Conservation (phyloP, 2,888 invertebrate genomes). For the Chesias legatella region DNA sequence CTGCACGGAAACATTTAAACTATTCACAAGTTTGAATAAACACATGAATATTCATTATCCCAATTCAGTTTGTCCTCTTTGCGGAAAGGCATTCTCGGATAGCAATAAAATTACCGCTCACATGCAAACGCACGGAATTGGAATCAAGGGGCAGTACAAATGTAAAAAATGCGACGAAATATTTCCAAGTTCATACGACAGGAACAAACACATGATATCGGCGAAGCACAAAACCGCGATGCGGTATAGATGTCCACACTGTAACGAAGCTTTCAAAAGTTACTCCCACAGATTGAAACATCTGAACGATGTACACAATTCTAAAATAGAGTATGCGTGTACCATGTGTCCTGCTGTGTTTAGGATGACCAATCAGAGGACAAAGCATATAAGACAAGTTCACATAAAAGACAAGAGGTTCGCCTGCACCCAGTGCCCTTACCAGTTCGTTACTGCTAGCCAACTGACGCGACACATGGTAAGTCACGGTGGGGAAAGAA, state of each 20-base stretch:
- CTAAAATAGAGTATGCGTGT: conserved; percentile 60
- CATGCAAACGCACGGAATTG: conserved; percentile 15
- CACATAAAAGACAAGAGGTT: conserved; percentile 57
- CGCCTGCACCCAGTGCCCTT: conserved; percentile 50
- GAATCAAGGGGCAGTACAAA: conserved; percentile 35
- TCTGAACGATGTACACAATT: conserved; percentile 50
- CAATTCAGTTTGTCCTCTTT: conserved; percentile 62
- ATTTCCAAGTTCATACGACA: conserved; percentile 44
- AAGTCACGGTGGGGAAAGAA: conserved; percentile 52
- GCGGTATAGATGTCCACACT: conserved; percentile 40
- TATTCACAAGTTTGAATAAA: conserved; percentile 59
- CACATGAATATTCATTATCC: conserved; percentile 67
- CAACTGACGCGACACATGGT: conserved; percentile 58
- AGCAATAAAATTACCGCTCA: conserved; percentile 17
- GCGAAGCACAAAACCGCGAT: conserved; percentile 47
- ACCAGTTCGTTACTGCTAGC: conserved; percentile 51
- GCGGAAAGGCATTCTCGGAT: conserved; percentile 51
- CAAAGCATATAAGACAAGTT: conserved; percentile 59
- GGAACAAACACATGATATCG: conserved; percentile 47
- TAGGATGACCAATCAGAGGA: conserved; percentile 43
- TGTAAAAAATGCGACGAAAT: conserved; percentile 56
- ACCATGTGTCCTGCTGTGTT: conserved; percentile 60
- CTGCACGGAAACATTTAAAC: conserved; percentile 52
- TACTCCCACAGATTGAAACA: conserved; percentile 54
- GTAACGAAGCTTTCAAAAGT: conserved; percentile 55